phyloP scores from a whole-genome alignment of 2,113 vertebrate species.

The Eubucco bourcierii region DNA sequence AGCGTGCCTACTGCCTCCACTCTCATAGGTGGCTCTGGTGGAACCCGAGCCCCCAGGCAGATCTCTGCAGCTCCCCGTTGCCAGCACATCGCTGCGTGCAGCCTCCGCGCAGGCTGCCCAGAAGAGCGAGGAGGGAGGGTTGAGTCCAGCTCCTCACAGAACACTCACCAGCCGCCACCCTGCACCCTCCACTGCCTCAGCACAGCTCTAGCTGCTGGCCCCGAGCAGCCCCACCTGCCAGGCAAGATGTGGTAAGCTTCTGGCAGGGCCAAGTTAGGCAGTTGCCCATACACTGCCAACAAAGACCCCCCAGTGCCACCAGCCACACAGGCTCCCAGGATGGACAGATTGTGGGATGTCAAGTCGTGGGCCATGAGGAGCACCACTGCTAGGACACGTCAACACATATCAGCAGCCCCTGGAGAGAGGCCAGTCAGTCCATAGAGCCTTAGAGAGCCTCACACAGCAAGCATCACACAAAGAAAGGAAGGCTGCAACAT shows the following conservation, averaged over 20 bases:
- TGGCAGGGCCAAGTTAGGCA: fast-evolving
- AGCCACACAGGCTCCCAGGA: neutral
- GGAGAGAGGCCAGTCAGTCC: neutral
- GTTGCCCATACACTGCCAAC: neutral
- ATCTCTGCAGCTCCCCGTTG: neutral
- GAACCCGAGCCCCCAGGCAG: neutral
- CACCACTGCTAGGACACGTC: neutral
- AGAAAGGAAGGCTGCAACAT: neutral
- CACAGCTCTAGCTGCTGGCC: neutral
- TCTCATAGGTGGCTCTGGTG: neutral
- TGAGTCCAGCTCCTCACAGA: neutral
- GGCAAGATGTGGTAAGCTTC: fast-evolving
- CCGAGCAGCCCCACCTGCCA: neutral
- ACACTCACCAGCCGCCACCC: neutral
- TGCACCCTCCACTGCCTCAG: neutral
- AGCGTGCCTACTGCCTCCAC: neutral
- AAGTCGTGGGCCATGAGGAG: neutral
- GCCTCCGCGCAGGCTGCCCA: neutral
- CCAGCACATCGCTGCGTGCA: neutral
- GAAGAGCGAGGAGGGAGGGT: neutral
- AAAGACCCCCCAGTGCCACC: neutral
- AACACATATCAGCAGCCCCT: neutral
- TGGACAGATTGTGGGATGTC: neutral
- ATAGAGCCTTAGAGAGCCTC: neutral
- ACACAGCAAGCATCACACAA: neutral